Evolutionary conservation across 1,140 invertebrate species (phyloP).

Genomic region (Thalassaphorura encarpata): DNA sequence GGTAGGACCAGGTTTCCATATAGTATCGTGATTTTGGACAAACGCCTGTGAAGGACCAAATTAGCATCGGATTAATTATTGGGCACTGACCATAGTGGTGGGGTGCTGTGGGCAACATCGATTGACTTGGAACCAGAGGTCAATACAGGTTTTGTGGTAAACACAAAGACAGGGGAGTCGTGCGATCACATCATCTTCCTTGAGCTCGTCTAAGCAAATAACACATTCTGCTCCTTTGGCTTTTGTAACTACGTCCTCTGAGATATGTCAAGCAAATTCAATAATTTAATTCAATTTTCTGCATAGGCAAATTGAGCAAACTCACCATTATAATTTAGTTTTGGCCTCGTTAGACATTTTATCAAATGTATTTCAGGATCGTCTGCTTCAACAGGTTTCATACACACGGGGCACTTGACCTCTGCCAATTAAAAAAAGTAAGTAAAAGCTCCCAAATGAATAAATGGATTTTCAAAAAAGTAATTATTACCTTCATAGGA

Average conservation of each 20-base stretch:
- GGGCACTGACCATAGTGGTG: conserved; percentile 33
- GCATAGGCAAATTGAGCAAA: conserved; percentile 38
- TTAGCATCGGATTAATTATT: background rate
- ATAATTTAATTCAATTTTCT: conserved; percentile 72
- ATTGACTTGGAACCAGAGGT: conserved; percentile 96
- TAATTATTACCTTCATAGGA: conserved; percentile 4
- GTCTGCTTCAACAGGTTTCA: conserved; percentile 92
- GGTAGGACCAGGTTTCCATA: background rate
- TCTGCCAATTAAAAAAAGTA: conserved; percentile 52
- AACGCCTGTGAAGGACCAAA: background rate
- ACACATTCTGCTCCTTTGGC: conserved; percentile 92
- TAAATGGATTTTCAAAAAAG: conserved; percentile 5
- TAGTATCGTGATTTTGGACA: background rate
- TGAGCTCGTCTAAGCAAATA: conserved; percentile 95
- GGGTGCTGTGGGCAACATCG: conserved; percentile 72
- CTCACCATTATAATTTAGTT: conserved; percentile 93
- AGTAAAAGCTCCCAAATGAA: too few species aligned
- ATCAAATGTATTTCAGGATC: conserved; percentile 98
- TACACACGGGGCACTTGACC: conserved; percentile 96
- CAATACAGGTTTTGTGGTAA: conserved; percentile 97
- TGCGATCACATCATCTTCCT: conserved; percentile 89
- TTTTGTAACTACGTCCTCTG: conserved; percentile 62
- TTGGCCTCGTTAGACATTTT: conserved; percentile 97
- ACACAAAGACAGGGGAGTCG: conserved; percentile 97
- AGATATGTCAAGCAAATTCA: too few species aligned